Evolutionary conservation across 2,888 invertebrate genomes (phyloP).

Genomic region (Masnerella sp.): DNA sequence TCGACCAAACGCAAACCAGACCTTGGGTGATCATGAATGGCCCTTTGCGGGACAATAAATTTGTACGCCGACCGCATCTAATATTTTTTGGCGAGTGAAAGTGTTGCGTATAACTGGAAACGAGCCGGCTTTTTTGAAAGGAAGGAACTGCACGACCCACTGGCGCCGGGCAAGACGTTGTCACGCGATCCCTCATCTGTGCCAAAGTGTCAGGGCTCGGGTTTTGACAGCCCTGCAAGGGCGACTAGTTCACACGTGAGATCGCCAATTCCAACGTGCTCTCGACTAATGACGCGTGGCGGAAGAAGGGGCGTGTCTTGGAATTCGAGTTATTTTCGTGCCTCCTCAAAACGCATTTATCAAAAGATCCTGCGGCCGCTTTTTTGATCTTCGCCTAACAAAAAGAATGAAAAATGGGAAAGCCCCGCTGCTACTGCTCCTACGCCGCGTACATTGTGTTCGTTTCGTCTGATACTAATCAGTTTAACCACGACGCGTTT

Average conservation of each 20-base stretch:
- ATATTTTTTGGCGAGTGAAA: constrained; percentile 34
- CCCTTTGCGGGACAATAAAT: constrained; percentile 29
- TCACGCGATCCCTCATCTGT: constrained; percentile 74
- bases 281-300: constrained; percentile 64
- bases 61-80: constrained; percentile 20
- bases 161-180: constrained; percentile 74
- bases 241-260: constrained; percentile 61
- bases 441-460: not conserved
- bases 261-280: constrained; percentile 57
- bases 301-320: constrained; percentile 68
- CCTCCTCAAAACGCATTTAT: constrained; percentile 67
- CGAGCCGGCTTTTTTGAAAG: constrained; percentile 57
- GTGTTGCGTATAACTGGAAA: constrained; percentile 48
- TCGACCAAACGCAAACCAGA: not conserved
- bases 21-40: constrained; percentile 7
- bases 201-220: constrained; percentile 65
- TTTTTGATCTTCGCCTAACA: constrained; percentile 27
- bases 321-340: constrained; percentile 72
- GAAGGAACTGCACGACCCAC: constrained; percentile 67
- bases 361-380: constrained; percentile 60
- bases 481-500: not conserved
- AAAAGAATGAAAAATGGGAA: not conserved
- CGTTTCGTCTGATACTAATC: not conserved
- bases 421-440: constrained; percentile 18
- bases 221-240: constrained; percentile 56